Evolutionary conservation across 2,888 invertebrate genomes (phyloP).

Genomic region (Oegoconia quadripuncta): DNA sequence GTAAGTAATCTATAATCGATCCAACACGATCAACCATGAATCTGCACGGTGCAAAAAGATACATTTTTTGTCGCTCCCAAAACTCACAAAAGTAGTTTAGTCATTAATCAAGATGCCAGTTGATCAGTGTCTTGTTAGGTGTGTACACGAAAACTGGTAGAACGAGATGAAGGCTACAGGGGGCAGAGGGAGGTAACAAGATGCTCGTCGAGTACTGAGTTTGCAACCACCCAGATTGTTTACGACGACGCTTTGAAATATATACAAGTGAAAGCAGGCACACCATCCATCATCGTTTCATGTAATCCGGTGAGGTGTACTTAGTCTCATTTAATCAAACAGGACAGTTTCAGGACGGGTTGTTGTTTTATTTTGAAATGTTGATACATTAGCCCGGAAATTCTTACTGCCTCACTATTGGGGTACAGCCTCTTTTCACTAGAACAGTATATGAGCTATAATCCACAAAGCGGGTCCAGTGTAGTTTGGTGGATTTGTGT

Average conservation of each 20-base stretch:
- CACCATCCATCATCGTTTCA: constrained; percentile 37
- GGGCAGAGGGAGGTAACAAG: neutral
- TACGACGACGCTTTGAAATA: constrained; percentile 3
- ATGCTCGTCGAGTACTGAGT: neutral
- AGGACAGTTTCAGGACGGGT: constrained; percentile 38
- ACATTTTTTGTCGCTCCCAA: neutral
- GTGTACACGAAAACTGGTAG: constrained; percentile 7
- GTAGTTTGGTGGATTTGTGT: no score
- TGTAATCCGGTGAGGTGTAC: constrained; percentile 33
- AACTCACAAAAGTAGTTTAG: constrained; percentile 20
- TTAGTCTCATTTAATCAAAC: constrained; percentile 45
- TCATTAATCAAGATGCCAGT: constrained; percentile 33
- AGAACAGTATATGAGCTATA: no score
- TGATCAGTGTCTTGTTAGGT: constrained; percentile 22
- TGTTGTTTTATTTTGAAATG: constrained; percentile 38
- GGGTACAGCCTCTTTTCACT: no score
- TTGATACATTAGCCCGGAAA: constrained; percentile 34
- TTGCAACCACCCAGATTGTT: neutral
- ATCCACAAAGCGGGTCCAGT: no score
- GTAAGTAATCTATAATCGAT: no score
- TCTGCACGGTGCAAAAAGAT: no score
- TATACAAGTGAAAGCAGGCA: constrained; percentile 19
- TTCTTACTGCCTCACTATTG: neutral
- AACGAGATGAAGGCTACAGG: neutral
- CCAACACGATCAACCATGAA: no score